Evolutionary conservation across 2,888 invertebrate species (phyloP).

Genomic region (Cosmia trapezina): DNA sequence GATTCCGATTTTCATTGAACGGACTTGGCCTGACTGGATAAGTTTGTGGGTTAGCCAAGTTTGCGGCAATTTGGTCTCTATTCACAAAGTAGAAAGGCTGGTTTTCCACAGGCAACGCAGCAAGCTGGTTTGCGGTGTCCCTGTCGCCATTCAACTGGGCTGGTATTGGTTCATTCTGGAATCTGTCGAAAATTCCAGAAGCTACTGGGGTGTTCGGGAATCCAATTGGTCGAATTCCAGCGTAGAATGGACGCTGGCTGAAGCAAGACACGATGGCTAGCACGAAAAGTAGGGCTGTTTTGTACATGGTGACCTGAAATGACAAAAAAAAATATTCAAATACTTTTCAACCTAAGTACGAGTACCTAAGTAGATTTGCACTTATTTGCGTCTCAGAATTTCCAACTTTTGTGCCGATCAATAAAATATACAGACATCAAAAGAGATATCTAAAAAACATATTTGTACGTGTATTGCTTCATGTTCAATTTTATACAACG

Average conservation of each 20-base stretch:
- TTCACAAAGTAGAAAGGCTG: conserved; percentile 61
- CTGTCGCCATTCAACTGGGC: conserved; percentile 58
- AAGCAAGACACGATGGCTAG: conserved; percentile 55
- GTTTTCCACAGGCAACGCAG: conserved; percentile 61
- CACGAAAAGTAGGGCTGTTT: conserved; percentile 38
- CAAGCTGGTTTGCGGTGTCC: conserved; percentile 70
- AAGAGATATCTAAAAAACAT: too few relatives aligned
- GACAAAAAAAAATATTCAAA: background rate
- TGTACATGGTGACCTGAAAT: conserved; percentile 56
- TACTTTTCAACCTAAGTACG: background rate
- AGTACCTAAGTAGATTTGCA: too few relatives aligned
- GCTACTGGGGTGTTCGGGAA: conserved; percentile 29
- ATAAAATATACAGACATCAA: too few relatives aligned
- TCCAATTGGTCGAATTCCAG: conserved; percentile 69
- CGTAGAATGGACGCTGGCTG: conserved; percentile 91
- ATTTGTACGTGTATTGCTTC: too few relatives aligned
- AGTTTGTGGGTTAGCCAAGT: conserved; percentile 53
- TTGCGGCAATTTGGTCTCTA: conserved; percentile 70
- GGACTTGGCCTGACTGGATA: conserved; percentile 58
- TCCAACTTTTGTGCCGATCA: background rate
- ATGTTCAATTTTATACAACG: too few relatives aligned
- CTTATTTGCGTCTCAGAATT: background rate
- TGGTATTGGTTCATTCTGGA: conserved; percentile 43
- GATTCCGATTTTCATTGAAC: conserved; percentile 51
- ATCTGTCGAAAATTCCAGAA: conserved; percentile 36